phyloP scores from a whole-genome alignment of 1,140 invertebrate genomes.

The Apis dorsata region DNA sequence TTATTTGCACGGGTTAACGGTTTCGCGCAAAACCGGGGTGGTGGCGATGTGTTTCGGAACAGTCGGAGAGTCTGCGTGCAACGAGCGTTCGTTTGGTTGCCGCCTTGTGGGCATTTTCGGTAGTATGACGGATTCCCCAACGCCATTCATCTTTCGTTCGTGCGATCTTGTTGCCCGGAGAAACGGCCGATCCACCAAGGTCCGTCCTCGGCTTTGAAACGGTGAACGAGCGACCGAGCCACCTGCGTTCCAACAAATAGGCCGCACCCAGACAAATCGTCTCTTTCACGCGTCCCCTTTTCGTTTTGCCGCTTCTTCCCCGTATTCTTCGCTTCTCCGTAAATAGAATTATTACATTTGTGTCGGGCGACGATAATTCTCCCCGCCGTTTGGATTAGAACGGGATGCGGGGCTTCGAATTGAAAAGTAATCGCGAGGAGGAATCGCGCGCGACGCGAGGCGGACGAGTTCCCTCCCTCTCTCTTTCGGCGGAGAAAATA shows the following conservation, averaged over 20 bases:
- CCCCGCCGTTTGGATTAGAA: no score
- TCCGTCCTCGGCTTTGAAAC: conserved; percentile 42
- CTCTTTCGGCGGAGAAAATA: conserved; percentile 70
- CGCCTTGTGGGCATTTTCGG: conserved; percentile 51
- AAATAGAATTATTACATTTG: background rate
- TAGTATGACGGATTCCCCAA: conserved; percentile 63
- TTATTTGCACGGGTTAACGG: conserved; percentile 30
- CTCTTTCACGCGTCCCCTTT: conserved; percentile 13
- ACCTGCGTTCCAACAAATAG: conserved; percentile 54
- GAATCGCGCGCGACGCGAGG: no score
- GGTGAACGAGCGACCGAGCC: conserved; percentile 30
- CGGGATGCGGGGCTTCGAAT: no score
- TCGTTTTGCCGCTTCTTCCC: no score
- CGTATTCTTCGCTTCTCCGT: background rate
- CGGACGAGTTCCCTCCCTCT: no score
- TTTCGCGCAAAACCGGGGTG: conserved; percentile 16
- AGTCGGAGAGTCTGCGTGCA: conserved; percentile 46
- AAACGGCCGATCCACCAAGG: conserved; percentile 49
- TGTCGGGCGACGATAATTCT: no score
- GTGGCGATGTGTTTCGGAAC: background rate
- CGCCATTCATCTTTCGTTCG: conserved; percentile 63
- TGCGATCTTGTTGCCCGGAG: conserved; percentile 62
- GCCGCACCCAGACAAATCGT: conserved; percentile 26
- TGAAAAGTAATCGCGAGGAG: no score
- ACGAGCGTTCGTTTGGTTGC: conserved; percentile 47